Evolutionary conservation across 2,888 invertebrate species (phyloP).

Genomic region (Latrodectus elegans): DNA sequence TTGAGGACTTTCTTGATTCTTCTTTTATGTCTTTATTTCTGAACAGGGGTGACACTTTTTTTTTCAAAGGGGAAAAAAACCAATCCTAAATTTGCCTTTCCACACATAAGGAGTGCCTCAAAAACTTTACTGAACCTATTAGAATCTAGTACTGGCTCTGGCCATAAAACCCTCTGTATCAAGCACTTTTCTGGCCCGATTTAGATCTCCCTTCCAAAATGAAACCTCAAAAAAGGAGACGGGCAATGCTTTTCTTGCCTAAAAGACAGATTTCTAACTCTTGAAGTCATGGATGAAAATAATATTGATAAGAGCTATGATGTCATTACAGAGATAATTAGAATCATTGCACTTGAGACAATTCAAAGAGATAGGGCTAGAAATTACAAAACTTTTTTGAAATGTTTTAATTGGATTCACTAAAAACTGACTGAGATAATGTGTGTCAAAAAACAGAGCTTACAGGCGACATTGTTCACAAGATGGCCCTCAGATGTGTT

Average conservation of each 20-base stretch:
- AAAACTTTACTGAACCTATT: not conserved
- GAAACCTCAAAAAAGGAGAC: constrained; percentile 6
- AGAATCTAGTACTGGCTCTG: constrained; percentile 17
- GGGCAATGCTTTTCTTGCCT: not conserved
- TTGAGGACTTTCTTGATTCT: constrained; percentile 28
- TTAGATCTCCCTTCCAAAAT: not conserved
- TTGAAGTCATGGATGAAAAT: not conserved
- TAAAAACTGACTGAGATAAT: not conserved
- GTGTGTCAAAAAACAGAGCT: constrained; percentile 4
- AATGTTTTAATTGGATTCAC: not conserved
- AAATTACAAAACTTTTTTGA: constrained; percentile 28
- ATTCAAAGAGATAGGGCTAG: constrained; percentile 15
- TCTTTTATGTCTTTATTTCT: not conserved
- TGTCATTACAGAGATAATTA: constrained; percentile 3
- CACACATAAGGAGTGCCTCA: not conserved
- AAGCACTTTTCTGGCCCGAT: not conserved
- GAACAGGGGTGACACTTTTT: constrained; percentile 11
- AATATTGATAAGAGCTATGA: constrained; percentile 1
- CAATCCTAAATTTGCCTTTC: constrained; percentile 13
- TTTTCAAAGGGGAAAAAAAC: constrained; percentile 10
- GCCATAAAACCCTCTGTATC: constrained; percentile 1
- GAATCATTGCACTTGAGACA: not conserved
- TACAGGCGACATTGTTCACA: not conserved
- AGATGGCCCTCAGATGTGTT: not conserved
- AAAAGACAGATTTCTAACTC: constrained; percentile 6